Evolutionary conservation across 92 coral and sea anemone genomes (phyloP), one percentile per base, ranked within the genome.

Genomic region (Nematostella vectensis): DNA sequence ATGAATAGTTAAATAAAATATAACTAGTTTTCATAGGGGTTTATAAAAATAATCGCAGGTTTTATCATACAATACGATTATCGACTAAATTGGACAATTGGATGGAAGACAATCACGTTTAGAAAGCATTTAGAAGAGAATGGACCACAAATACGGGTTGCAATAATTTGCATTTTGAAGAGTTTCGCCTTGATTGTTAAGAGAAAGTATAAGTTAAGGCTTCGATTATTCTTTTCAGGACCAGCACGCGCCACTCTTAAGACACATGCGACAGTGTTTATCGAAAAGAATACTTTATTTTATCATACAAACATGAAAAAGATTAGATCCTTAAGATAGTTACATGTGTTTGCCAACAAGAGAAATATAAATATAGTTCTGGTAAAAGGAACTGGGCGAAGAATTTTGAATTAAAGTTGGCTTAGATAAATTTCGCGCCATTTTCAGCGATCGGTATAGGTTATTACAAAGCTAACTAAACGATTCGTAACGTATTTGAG

Each of bases 381-480:
- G 18, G 51, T 9, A 45, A 45, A 15, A 33, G 15, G 40, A 33
- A 33, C 40, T 6, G 40, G 40, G 40, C 6, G 15, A 6, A 6
- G 40, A 33, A 15, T 33, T 6, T 6, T 6, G 40, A 15, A 33
- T 33, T 33, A 6, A 15, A 33, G 8, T 33, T 15, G 15, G 15
- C 15, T 15, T 33, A 33, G 6, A 33, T 6, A 6, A 33, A 33
- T 6, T 33, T 33, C 15, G 6, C 40, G 40, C 40, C 15, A 33
- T 33, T 33, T 33, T 33, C 8, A 6, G 15, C 40, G 18, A 45
- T 45, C 21, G 23, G 21, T 45, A 8, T 4, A 45, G 21, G 51
- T 45, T 45, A 45, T 45, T 45, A 45, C 51, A 6, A 45, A 45
- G 51, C 51, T 10, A 45, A 45, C 51, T 45, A 45, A 45, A 45